These are phyloP conservation scores for Acanthosepion esculentum DNA, from an alignment of 2,888 invertebrate genomes.

Conservation along the genomic window DNA sequence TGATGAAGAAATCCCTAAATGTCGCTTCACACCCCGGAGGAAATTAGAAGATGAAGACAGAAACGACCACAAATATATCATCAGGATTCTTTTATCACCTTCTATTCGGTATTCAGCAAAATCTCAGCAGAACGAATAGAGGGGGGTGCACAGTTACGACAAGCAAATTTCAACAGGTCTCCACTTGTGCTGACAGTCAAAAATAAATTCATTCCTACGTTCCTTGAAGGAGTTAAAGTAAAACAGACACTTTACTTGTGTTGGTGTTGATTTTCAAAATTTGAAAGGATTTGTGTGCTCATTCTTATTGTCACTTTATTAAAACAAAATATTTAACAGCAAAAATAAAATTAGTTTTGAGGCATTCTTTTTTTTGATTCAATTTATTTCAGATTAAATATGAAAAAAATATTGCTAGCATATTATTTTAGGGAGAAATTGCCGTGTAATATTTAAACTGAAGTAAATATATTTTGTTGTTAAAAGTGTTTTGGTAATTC, in stretches of 20 bases:
- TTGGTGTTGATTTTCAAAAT: neutral
- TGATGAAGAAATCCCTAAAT: neutral
- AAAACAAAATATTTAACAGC: neutral
- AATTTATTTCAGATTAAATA: too few relatives aligned
- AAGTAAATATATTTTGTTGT: too few relatives aligned
- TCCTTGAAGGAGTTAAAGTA: neutral
- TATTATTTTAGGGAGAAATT: too few relatives aligned
- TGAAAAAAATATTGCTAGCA: too few relatives aligned
- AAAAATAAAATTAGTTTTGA: neutral
- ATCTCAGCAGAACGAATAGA: neutral
- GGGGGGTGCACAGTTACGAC: neutral
- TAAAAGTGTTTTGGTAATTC: too few relatives aligned
- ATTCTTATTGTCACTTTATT: neutral
- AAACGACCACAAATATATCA: neutral
- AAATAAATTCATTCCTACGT: neutral
- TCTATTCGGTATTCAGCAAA: neutral
- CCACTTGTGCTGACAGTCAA: neutral
- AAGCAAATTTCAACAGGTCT: neutral
- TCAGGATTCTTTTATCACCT: neutral
- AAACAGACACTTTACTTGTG: neutral
- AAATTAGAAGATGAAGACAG: neutral
- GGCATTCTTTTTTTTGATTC: neutral
- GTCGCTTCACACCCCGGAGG: neutral
- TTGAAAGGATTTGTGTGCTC: neutral
- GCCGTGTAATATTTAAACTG: too few relatives aligned